phyloP scores from a whole-genome alignment of 2,888 invertebrate species.

The Ametastegia equiseti region DNA sequence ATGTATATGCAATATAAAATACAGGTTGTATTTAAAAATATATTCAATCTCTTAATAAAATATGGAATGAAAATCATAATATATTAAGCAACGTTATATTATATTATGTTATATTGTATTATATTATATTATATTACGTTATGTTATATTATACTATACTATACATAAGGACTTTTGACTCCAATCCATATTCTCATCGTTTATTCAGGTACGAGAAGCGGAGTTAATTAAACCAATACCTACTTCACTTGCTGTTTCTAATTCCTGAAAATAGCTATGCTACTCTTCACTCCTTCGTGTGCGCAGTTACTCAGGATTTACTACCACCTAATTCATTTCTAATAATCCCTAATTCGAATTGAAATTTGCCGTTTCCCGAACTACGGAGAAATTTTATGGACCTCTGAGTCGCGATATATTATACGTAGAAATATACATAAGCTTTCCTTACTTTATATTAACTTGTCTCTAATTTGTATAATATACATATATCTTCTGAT shows the following conservation, averaged over 20 bases:
- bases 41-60: constrained; percentile 35
- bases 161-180: constrained; percentile 29
- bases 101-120: background rate
- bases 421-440: constrained; percentile 11
- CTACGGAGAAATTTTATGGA: background rate
- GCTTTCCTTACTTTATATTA: background rate
- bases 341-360: background rate
- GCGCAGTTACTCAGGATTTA: no score
- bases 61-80: constrained; percentile 41
- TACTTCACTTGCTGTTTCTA: background rate
- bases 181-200: constrained; percentile 12
- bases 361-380: background rate
- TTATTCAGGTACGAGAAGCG: constrained; percentile 43
- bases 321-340: background rate
- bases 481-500: constrained; percentile 14
- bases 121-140: no score
- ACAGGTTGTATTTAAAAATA: constrained; percentile 34
- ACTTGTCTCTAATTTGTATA: background rate
- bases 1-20: background rate
- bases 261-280: background rate
- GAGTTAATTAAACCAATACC: background rate
- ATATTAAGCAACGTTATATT: constrained; percentile 33
- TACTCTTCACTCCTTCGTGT: background rate
- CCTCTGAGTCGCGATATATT: background rate
- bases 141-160: background rate